phyloP scores from a whole-genome alignment of 1,140 invertebrate species.

The Potamilus streckersoni region DNA sequence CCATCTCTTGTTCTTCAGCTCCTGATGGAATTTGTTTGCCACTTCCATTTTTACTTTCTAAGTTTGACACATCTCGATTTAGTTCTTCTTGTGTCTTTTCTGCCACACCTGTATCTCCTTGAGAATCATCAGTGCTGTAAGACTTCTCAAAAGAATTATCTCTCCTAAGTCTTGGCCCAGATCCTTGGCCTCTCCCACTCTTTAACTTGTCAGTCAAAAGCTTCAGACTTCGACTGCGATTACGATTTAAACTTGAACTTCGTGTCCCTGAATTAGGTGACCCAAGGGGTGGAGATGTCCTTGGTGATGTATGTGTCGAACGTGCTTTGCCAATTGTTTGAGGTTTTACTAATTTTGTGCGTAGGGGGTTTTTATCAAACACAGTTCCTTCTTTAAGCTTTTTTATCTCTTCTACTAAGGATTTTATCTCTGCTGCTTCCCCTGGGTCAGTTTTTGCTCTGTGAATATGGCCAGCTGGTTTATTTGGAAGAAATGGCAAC shows the following conservation, averaged over 20 bases:
- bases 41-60: no score
- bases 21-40: no score
- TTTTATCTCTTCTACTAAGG: conserved; percentile 55
- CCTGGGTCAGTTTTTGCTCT: conserved; percentile 52
- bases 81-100: no score
- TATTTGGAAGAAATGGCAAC: conserved; percentile 42
- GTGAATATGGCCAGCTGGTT: conserved; percentile 28
- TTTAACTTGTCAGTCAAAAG: conserved; percentile 52
- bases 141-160: no score
- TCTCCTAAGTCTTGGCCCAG: no score
- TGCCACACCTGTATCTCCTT: no score
- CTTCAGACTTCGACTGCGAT: conserved; percentile 52
- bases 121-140: no score
- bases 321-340: conserved; percentile 37
- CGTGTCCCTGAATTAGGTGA: conserved; percentile 37
- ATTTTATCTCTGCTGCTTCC: conserved; percentile 43
- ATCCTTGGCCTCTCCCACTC: conserved; percentile 21
- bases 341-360: conserved; percentile 24
- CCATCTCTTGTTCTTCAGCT: conserved; percentile 4
- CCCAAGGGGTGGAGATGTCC: conserved; percentile 44
- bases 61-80: no score
- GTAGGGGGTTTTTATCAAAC: conserved; percentile 15
- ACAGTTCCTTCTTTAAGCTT: conserved; percentile 49
- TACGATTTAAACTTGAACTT: conserved; percentile 38
- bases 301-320: conserved; percentile 49